Base-by-base conservation (phyloP, 2,888 invertebrate species). In the Leptogaster cylindrica region DNA sequence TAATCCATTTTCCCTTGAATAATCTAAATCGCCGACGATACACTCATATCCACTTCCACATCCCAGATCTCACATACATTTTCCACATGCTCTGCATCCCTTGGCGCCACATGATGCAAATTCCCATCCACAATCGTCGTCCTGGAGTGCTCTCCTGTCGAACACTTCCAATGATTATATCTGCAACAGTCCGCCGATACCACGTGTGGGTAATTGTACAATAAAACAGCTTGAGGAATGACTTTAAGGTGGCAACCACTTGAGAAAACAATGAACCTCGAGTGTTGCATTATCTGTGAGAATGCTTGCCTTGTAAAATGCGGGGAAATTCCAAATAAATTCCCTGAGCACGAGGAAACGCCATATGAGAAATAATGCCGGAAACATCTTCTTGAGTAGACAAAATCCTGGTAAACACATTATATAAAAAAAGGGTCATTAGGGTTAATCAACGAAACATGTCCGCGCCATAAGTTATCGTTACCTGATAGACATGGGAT, bases 381-480 rank as follows among this genome's bases (percentile, higher is more conserved):
- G 12, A 20, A n/a, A 55, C 39, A 28, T 23, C 16, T 52, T 20
- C 20, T 36, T 8, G n/a, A 23, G 55, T 36, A 12, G 18, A n/a
- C 18, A 55, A 44, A 10, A 20, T 20, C 18, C 18, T 20, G 7
- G 31, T 8, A 7, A 8, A 8, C 31, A 5, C 6, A 7, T 31
- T 14, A 10, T 44, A 18, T 10, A 44, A 16, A 8, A 61, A 51
- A 51, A 51, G 28, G 44, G 28, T 61, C 61, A 61, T 61, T 41
- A 44, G 61, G 61, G 20, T 27, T 44, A 61, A 61, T 61, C 61
- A 61, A 44, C 44, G 44, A 61, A 61, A 61, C 44, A 44, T 61
- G 61, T 44, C n/a, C 16, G 41, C 25, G 28, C 44, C 31, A 27
- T 28, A 44, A 44, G 61, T 61, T 41, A 44, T 27, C 44, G 27